Evolutionary conservation across 2,888 invertebrate species (phyloP).

Genomic region (Drosophila birchii): DNA sequence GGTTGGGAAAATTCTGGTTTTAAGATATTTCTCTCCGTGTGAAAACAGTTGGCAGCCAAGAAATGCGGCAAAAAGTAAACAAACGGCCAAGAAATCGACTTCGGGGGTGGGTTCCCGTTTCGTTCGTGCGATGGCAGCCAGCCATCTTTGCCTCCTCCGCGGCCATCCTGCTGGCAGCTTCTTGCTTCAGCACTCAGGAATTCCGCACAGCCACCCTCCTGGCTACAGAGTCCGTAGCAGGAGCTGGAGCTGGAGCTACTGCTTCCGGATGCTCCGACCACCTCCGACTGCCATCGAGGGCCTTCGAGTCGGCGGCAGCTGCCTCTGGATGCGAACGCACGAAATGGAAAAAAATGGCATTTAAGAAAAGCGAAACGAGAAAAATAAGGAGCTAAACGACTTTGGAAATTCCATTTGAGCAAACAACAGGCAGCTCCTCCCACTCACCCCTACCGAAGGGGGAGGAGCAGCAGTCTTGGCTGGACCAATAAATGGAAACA

Average conservation of each 20-base stretch:
- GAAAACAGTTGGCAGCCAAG: slow-evolving; percentile 69
- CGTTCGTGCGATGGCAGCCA: slow-evolving; percentile 52
- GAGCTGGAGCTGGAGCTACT: not conserved
- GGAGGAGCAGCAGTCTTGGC: slow-evolving; percentile 14
- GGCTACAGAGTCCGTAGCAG: slow-evolving; percentile 23
- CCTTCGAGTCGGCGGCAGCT: slow-evolving; percentile 63
- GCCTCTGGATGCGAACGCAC: slow-evolving; percentile 73
- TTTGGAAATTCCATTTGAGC: slow-evolving; percentile 81
- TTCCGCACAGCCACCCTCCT: slow-evolving; percentile 71
- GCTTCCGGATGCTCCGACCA: slow-evolving; percentile 52
- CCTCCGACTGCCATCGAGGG: slow-evolving; percentile 14
- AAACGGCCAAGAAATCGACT: slow-evolving; percentile 63
- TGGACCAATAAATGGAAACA: slow-evolving; percentile 35
- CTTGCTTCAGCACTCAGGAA: slow-evolving; percentile 63
- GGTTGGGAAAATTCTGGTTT: no score
- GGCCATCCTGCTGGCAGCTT: slow-evolving; percentile 54
- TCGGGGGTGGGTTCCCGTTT: slow-evolving; percentile 57
- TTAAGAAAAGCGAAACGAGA: slow-evolving; percentile 80
- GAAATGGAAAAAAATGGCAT: slow-evolving; percentile 78
- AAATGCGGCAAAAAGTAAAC: slow-evolving; percentile 73
- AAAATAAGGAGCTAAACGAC: slow-evolving; percentile 79
- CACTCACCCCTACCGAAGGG: slow-evolving; percentile 30
- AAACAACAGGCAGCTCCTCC: slow-evolving; percentile 68
- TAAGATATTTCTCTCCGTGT: not conserved
- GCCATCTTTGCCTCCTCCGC: slow-evolving; percentile 38